phyloP scores from a whole-genome alignment of 2,888 invertebrate genomes.

The Anorthoa munda region DNA sequence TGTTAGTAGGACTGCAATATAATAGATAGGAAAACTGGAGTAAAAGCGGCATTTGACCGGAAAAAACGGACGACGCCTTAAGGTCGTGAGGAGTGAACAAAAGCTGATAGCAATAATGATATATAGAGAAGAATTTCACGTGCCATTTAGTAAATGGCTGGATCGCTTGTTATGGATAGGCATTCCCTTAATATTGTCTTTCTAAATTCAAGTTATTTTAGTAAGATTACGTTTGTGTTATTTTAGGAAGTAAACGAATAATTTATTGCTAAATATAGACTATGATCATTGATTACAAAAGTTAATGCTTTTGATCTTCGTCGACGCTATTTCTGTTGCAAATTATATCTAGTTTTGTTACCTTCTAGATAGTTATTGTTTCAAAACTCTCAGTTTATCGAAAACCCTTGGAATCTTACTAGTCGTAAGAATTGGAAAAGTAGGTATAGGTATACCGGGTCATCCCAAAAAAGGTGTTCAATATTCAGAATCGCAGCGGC shows the following conservation, averaged over 20 bases:
- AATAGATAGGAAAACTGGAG: conserved; percentile 50
- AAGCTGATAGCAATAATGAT: conserved; percentile 64
- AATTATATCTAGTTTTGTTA: neutral
- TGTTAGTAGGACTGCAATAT: conserved; percentile 39
- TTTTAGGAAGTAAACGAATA: neutral
- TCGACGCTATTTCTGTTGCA: neutral
- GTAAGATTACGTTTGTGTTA: neutral
- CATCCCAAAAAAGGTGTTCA: conserved; percentile 23
- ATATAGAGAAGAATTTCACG: conserved; percentile 57
- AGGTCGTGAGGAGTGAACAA: conserved; percentile 56
- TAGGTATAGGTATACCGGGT: neutral
- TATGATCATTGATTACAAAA: neutral
- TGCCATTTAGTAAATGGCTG: conserved; percentile 59
- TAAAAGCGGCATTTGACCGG: conserved; percentile 55
- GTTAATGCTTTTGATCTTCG: neutral
- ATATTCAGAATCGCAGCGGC: conserved; percentile 33
- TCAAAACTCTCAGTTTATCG: neutral
- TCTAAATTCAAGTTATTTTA: conserved; percentile 9
- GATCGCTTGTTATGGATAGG: conserved; percentile 42
- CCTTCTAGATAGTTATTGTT: neutral
- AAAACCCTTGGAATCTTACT: neutral
- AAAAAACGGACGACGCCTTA: conserved; percentile 49
- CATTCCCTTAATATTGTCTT: conserved; percentile 7
- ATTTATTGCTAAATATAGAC: neutral
- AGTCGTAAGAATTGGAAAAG: neutral